Conservation (phyloP, 2,888 invertebrate species). For the Campaea margaritaria region DNA sequence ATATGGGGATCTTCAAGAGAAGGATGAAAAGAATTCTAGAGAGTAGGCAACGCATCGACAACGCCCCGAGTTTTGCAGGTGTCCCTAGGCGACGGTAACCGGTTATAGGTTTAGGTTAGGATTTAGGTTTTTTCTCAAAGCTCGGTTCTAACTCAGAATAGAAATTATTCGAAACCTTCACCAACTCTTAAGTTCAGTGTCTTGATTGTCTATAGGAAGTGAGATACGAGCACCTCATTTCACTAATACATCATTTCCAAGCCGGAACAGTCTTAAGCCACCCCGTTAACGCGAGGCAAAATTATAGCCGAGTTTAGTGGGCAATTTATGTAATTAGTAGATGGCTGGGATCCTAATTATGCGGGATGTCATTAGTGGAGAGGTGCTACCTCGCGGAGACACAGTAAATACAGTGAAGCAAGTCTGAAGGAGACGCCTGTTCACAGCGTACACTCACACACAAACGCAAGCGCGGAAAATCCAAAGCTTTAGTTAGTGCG, state of each 20-base stretch:
- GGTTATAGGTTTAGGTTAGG: too few species aligned
- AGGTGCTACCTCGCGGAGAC: constrained; percentile 63
- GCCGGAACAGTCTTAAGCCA: constrained; percentile 49
- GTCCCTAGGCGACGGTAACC: too few species aligned
- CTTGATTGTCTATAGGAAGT: neutral
- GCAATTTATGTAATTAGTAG: constrained; percentile 83
- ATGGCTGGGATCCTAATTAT: constrained; percentile 81
- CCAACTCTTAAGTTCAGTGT: neutral
- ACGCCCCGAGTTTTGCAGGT: too few species aligned
- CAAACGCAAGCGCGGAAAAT: neutral
- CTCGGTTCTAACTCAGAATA: too few species aligned
- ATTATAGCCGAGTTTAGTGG: constrained; percentile 80
- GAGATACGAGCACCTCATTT: constrained; percentile 9
- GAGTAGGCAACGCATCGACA: too few species aligned
- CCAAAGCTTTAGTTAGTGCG: neutral
- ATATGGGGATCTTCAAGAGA: too few species aligned
- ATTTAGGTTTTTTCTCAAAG: too few species aligned
- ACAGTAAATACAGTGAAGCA: constrained; percentile 8
- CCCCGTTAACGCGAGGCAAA: constrained; percentile 60
- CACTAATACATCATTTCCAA: constrained; percentile 43
- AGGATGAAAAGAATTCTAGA: too few species aligned
- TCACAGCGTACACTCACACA: too few species aligned
- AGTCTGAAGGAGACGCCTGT: too few species aligned
- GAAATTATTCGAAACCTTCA: neutral
- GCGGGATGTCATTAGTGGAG: constrained; percentile 80